A percentile compares a stretch with the other conserved stretches of the same genome.
phyloP scores from a whole-genome alignment of 2,888 invertebrate species.

The Pinctada fucata region DNA sequence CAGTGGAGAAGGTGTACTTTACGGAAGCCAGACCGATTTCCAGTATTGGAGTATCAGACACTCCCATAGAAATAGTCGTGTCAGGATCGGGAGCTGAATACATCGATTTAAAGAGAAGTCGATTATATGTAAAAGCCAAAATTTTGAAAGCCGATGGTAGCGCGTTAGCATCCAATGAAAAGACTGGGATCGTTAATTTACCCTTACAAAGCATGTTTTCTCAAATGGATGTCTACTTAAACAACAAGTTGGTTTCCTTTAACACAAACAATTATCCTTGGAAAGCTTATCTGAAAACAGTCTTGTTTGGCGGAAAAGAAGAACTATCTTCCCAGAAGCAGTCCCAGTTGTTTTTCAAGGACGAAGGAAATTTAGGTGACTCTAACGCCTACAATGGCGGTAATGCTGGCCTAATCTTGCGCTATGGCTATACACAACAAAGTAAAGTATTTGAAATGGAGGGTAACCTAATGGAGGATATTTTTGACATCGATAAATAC shows the following conservation, averaged over 20 bases:
- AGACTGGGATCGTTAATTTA: constrained; percentile 33
- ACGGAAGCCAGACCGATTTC: constrained; percentile 25
- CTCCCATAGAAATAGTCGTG: constrained; percentile 30
- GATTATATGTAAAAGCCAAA: constrained; percentile 31
- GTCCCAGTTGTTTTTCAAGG: constrained; percentile 26
- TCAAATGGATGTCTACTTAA: constrained; percentile 35
- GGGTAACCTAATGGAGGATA: constrained; percentile 22
- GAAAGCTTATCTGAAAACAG: constrained; percentile 28
- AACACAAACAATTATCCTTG: constrained; percentile 33
- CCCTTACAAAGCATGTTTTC: constrained; percentile 33
- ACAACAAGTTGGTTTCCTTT: constrained; percentile 31
- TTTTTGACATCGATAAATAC: constrained; percentile 29
- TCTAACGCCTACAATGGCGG: constrained; percentile 13
- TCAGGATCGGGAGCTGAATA: constrained; percentile 31
- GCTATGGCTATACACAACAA: constrained; percentile 32
- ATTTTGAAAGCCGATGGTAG: constrained; percentile 29
- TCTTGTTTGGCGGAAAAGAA: constrained; percentile 5
- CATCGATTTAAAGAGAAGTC: constrained; percentile 34
- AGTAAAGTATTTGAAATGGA: constrained; percentile 27
- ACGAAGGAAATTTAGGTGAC: constrained; percentile 19
- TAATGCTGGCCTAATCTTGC: constrained; percentile 30
- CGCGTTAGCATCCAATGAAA: constrained; percentile 15
- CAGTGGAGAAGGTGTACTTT: constrained; percentile 27
- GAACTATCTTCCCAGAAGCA: constrained; percentile 23
- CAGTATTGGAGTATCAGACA: constrained; percentile 5